Conservation (phyloP, 1,140 invertebrate species). For the Ericerus pela region DNA sequence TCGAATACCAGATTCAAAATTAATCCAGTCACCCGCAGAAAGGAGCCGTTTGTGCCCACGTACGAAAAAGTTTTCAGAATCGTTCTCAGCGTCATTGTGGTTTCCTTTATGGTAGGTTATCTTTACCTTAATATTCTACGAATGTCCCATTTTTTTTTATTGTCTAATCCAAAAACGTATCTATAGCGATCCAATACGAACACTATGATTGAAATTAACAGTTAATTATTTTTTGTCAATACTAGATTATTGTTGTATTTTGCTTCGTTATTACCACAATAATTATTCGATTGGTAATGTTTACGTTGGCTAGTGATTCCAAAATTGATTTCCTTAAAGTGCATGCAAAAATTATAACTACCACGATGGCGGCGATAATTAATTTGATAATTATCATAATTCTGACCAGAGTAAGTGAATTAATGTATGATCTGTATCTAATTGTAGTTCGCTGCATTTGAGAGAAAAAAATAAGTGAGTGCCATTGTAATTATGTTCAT, state of each 20-base stretch:
- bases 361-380: neutral
- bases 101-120: neutral
- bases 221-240: too few relatives aligned
- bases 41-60: slow-evolving; percentile 71
- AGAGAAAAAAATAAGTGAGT: neutral
- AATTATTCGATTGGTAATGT: neutral
- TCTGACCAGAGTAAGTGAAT: neutral
- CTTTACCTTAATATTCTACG: too few relatives aligned
- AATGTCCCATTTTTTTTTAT: too few relatives aligned
- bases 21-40: slow-evolving; percentile 58
- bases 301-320: neutral
- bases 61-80: slow-evolving; percentile 40
- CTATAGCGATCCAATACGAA: too few relatives aligned
- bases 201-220: too few relatives aligned
- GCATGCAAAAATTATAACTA: neutral
- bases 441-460: neutral
- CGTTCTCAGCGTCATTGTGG: neutral
- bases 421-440: too few relatives aligned
- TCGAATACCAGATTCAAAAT: slow-evolving; percentile 35
- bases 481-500: neutral
- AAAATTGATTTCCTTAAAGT: neutral
- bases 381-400: neutral
- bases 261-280: neutral
- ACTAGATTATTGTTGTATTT: neutral
- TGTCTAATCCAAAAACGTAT: too few relatives aligned